A percentile compares a stretch with the other conserved stretches of the same genome.
Conservation (phyloP, 2,113 vertebrate species). For the Lucifuga dentata region DNA sequence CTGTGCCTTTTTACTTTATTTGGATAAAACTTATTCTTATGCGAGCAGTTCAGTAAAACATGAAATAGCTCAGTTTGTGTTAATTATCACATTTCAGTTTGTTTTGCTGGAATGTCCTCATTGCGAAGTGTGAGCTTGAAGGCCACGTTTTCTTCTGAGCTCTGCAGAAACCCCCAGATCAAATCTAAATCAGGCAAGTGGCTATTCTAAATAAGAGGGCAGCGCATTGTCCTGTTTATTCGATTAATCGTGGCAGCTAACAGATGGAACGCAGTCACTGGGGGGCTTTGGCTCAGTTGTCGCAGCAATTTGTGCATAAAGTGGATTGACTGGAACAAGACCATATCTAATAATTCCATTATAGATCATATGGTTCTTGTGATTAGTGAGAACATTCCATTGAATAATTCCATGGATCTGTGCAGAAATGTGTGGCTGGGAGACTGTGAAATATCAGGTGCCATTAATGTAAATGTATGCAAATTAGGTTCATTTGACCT, state of each 20-base stretch:
- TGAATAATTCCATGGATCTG: conserved; percentile 15
- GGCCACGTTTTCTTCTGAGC: conserved; percentile 13
- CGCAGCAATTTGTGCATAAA: conserved; percentile 47
- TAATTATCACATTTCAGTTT: not conserved
- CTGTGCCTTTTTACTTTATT: not conserved
- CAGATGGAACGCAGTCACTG: conserved; percentile 27
- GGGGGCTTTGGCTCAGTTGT: conserved; percentile 3
- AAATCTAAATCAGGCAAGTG: conserved; percentile 34
- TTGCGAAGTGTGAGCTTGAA: conserved; percentile 30
- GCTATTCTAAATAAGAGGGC: conserved; percentile 44
- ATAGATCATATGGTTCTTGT: conserved; percentile 26
- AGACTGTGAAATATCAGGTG: not conserved
- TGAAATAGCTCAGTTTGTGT: not conserved
- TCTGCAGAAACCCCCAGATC: conserved; percentile 20
- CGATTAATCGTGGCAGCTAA: conserved; percentile 53
- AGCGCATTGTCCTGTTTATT: conserved; percentile 41
- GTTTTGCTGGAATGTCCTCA: conserved; percentile 7
- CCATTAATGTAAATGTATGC: not conserved
- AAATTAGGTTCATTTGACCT: conserved; percentile 22
- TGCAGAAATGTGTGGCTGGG: conserved; percentile 6
- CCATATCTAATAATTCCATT: conserved; percentile 48
- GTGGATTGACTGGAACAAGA: conserved; percentile 41
- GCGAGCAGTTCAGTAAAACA: not conserved
- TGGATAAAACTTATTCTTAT: not conserved
- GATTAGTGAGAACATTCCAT: conserved; percentile 31